phyloP scores from a whole-genome alignment of 2,888 invertebrate species.

The Phyllotreta striolata region DNA sequence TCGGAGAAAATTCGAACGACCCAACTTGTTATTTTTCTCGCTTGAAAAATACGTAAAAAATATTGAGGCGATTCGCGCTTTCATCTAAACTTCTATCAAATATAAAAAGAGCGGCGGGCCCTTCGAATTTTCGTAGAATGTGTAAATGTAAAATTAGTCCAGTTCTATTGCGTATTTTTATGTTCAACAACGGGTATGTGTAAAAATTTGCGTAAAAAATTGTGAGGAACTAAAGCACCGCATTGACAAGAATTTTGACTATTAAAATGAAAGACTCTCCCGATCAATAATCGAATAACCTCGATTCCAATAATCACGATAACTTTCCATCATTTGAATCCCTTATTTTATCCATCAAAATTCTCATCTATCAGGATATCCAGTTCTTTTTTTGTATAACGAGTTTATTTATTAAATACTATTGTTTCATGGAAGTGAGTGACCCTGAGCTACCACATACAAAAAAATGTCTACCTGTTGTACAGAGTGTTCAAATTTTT shows the following conservation, averaged over 20 bases:
- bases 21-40: conserved; percentile 2
- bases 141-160: conserved; percentile 55
- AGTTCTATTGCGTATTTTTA: conserved; percentile 41
- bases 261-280: neutral
- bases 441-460: conserved; percentile 62
- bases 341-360: too few relatives aligned
- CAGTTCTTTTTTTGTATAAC: conserved; percentile 29
- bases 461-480: conserved; percentile 31
- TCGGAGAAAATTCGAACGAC: conserved; percentile 20
- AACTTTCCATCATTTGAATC: neutral
- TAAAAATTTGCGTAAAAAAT: conserved; percentile 32
- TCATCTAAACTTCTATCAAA: conserved; percentile 2
- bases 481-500: conserved; percentile 29
- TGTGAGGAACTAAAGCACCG: conserved; percentile 24
- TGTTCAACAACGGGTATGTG: conserved; percentile 27
- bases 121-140: neutral
- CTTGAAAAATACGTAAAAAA: conserved; percentile 16
- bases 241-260: neutral
- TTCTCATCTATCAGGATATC: conserved; percentile 11
- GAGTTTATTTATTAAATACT: conserved; percentile 47
- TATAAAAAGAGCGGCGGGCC: conserved; percentile 1
- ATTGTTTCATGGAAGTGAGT: conserved; percentile 61
- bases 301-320: neutral
- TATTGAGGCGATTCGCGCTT: conserved; percentile 20
- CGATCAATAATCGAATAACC: neutral